Base-by-base conservation (phyloP, 2,888 invertebrate genomes). In the Beris morrisii region DNA sequence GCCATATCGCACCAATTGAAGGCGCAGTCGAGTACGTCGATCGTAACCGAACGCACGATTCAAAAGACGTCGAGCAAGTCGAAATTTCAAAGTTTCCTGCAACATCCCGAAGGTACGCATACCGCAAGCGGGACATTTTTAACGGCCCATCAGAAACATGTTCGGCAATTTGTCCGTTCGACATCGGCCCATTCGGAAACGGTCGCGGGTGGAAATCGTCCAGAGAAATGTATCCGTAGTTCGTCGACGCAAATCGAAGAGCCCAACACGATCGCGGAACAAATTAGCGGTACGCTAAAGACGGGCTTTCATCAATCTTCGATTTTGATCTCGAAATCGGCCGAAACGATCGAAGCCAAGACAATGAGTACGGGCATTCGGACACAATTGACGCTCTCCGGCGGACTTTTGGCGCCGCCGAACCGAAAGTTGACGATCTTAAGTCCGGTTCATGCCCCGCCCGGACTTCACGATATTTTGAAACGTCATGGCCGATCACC, bases 361-460 rank as follows among this genome's bases (percentile, higher is more conserved):
- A 52, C 45, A 11, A 22, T 58, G 5, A 59, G 54, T 0, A 73
- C 78, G 3, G 77, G 77, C 32, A 80, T 80, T 72, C 78, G 81
- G n/a, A 79, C 80, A 0, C 81, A 81, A 65, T 65, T 81, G 67
- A 81, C 80, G 0, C 68, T 81, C 57, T 80, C 80, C 11, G 81
- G 80, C 5, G 80, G 79, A 5, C 72, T 81, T 3, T 69, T 81
- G 69, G 81, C 81, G 0, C 81, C 81, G 22, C 81, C 81, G 5
- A 81, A 78, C 72, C 79, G 88, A 12, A 85, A 85, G 71, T 84
- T 93, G 61, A 92, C 91, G 48, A 93, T 93, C 67, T 81, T 93
- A 67, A 92, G 92, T 72, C 93, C 92, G 0, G 84, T 89, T 75
- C 88, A 88, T 67, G 81, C 84, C 4, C 83, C 85, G 70, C 83